phyloP scores from a whole-genome alignment of 2,888 invertebrate species.

The Isotomurus palustris region DNA sequence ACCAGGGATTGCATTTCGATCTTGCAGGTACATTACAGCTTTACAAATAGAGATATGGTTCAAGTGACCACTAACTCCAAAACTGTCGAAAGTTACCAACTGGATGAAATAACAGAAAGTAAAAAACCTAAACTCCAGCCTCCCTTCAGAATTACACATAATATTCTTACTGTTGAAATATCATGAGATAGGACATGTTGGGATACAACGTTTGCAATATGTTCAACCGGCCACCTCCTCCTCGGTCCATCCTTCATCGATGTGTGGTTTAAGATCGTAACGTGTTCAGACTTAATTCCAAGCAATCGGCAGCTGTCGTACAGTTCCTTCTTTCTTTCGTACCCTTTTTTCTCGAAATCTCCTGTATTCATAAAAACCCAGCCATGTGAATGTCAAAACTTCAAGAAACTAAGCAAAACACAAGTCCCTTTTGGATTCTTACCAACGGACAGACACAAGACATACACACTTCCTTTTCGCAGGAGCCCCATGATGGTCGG shows the following conservation, averaged over 20 bases:
- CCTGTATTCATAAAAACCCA: conserved; percentile 53
- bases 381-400: neutral
- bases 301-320: conserved; percentile 73
- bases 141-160: neutral
- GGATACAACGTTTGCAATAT: conserved; percentile 61
- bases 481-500: conserved; percentile 72
- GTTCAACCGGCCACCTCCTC: conserved; percentile 68
- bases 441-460: conserved; percentile 84
- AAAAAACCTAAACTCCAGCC: neutral
- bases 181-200: conserved; percentile 67
- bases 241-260: conserved; percentile 69
- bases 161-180: conserved; percentile 63
- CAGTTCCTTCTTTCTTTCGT: conserved; percentile 68
- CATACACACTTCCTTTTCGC: conserved; percentile 63
- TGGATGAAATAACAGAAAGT: conserved; percentile 29
- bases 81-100: conserved; percentile 87
- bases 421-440: conserved; percentile 25
- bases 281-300: conserved; percentile 71
- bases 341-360: conserved; percentile 63
- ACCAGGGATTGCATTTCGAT: conserved; percentile 48
- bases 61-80: conserved; percentile 85
- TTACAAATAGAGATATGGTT: conserved; percentile 87
- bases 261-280: conserved; percentile 59
- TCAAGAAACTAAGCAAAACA: neutral
- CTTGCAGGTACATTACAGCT: conserved; percentile 71